Evolutionary conservation across 2,888 invertebrate genomes (phyloP), one percentile per base, ranked within the genome.

Genomic region (Ophraella communa): DNA sequence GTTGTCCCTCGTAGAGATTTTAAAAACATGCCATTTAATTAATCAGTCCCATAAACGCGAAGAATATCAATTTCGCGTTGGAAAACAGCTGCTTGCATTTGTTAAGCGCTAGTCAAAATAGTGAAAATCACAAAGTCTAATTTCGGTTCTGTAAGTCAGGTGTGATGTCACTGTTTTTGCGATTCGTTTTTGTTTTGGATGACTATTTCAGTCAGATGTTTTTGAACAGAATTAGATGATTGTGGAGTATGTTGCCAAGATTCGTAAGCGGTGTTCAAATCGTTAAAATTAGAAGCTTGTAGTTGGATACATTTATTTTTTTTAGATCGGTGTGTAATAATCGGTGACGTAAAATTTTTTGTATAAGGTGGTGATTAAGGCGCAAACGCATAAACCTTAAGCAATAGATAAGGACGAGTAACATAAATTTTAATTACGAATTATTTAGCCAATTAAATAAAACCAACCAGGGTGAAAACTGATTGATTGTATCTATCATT

Each of bases 101-200:
- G 49, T 47, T 14, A n/a, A 2, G 21, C 20, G 24, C 54, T 20
- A 35, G 39, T 39, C 42, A 21, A 42, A 10, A 35, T 18, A 55
- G n/a, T 20, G 11, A 24, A 55, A 35, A 39, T 17, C 21, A n/a
- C 24, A 49, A 56, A 45, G 30, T 55, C 60, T 56, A 56, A 68
- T 53, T 64, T 64, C 64, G 68, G 57, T 17, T 61, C 65, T 63
- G 68, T 39, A 39, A 53, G 44, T 56, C 47, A 62, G 47, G 53
- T 65, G 65, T 68, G 68, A 68, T 64, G 68, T 66, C 66, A 64
- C 59, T 56, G 51, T 52, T 65, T 68, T 65, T 56, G 63, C 57
- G 56, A 61, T 52, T 64, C 58, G 49, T 33, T 53, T 64, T 63
- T 59, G 62, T 64, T 58, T 30, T 64, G 49, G 51, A 61, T 64